Base-by-base conservation (phyloP, 2,113 vertebrate genomes). In the Laticauda colubrina region DNA sequence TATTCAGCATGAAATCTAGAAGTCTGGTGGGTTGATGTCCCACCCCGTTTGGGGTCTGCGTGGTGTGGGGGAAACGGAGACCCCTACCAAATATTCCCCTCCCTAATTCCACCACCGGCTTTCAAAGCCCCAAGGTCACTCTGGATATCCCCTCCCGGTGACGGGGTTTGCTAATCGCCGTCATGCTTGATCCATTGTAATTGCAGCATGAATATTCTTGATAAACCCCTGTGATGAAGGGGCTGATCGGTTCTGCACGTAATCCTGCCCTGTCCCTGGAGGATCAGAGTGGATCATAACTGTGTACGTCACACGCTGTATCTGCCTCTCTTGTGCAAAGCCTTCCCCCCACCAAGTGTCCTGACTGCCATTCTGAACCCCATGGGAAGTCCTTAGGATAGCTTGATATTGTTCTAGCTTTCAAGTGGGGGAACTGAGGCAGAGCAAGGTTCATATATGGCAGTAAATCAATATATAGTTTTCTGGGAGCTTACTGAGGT, bases 281-380 rank as follows among this genome's bases (percentile, higher is more conserved):
- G 54, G 51, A 64, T 90, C 88, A 87, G 92, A 29, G 29, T 18
- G 69, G 88, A 93, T 93, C 90, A 64, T 10, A 59, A 64, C 87
- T 61, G 39, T 64, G 85, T 54, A 53, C 53, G 53, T n/a, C 86
- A 53, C 88, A 24, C 21, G 26, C 51, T 89, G 48, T 59, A n/a
- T 21, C 26, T 26, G 2, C 29, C 4, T 85, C 43, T 51, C 26
- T 15, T 26, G 45, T 34, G 24, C 21, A 15, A 59, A 51, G 2
- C 21, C 56, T 18, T 4, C 54, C 54, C 54, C 5, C 45, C 34
- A 23, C 64, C 48, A 26, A 4, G 39, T 0, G 51, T 8, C 29
- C 21, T 3, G 4, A 8, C 1, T 23, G 34, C 15, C 7, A 0
- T 48, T 29, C 5, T n/a, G 51, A n/a, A 23, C 3, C 45, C 39